Evolutionary conservation across 2,888 invertebrate species (phyloP).

Genomic region (Dendrolimus pini): DNA sequence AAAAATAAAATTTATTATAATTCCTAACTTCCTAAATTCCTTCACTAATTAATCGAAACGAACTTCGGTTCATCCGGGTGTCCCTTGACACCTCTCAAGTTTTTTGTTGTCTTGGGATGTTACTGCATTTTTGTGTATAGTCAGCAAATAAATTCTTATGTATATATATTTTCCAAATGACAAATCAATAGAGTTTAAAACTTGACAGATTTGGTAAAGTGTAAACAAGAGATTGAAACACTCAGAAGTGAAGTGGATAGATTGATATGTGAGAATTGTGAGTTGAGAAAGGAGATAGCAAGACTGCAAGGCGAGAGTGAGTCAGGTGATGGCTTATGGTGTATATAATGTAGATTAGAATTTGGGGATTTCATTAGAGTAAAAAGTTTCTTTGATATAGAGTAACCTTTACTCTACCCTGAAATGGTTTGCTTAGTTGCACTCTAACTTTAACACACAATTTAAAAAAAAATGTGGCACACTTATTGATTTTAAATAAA

Average conservation of each 20-base stretch:
- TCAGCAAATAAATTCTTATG: too few relatives aligned
- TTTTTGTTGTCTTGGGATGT: too few relatives aligned
- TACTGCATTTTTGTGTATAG: too few relatives aligned
- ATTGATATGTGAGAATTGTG: constrained; percentile 40
- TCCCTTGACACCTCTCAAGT: too few relatives aligned
- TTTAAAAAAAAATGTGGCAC: too few relatives aligned
- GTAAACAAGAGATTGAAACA: constrained; percentile 24
- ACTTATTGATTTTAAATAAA: too few relatives aligned
- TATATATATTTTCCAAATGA: too few relatives aligned
- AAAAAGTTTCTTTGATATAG: constrained; percentile 6
- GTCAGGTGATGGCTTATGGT: constrained; percentile 4
- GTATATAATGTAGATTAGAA: not conserved
- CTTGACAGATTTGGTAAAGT: not conserved
- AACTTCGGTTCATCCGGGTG: too few relatives aligned
- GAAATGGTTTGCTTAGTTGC: not conserved
- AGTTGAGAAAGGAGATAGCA: constrained; percentile 43
- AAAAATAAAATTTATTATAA: too few relatives aligned
- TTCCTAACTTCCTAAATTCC: too few relatives aligned
- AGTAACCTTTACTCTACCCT: too few relatives aligned
- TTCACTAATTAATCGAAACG: too few relatives aligned
- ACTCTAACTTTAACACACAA: not conserved
- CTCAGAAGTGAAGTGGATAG: constrained; percentile 36
- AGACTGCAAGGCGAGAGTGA: constrained; percentile 20
- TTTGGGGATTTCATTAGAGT: not conserved
- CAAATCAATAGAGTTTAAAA: not conserved